Evolutionary conservation across 2,113 vertebrate species (phyloP), one percentile per base, ranked within the genome.

Genomic region (Morone saxatilis): DNA sequence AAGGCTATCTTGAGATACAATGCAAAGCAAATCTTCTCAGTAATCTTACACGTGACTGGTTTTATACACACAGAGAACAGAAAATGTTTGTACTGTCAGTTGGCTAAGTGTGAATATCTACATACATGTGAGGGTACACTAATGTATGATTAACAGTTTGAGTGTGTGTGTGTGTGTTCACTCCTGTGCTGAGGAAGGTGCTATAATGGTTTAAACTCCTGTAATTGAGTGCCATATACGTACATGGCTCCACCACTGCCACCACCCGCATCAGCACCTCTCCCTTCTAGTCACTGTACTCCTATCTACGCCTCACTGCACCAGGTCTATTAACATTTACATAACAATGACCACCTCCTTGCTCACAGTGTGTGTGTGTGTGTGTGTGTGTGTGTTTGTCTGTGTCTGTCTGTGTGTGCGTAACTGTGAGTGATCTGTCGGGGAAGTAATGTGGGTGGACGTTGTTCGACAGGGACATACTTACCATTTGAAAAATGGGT

Each of bases 321-420:
- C 82, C 80, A 67, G 80, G 78, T 91, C 89, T 89, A 91, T 92
- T 90, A 95, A 92, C 91, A 94, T 95, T 94, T 91, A 91, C 94
- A 94, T 95, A 86, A 94, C 93, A 95, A 94, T 93, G 90, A 91
- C 89, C 93, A 86, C 62, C 66, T 86, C 80, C 67, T 78, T 81
- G 53, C 62, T 90, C 59, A 76, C 84, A 80, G 57, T 76, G 36
- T 69, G 54, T 22, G 13, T 56, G 54, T n/a, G 61, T 51, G 57
- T 54, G 14, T 50, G 4, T 3, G 31, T 31, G 31, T 4, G 31
- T 31, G 31, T 4, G 31, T 31, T 1, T 4, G 31, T 31, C 1
- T 4, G 31, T 61, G 56, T 53, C 61, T 12, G 47, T 40, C 20
- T 66, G 38, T 38, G 25, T 59, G 61, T 78, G n/a, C n/a, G n/a